A percentile compares a stretch with the other conserved stretches of the same genome.
phyloP scores from a whole-genome alignment of 2,113 vertebrate genomes.

The human (Homo sapiens) region GRCh38 chr3:39788001-39788500 shows the following conservation, averaged over 20 bases:
- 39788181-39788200: not conserved
- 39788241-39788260: not conserved
- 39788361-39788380: constrained; percentile 15
- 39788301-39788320: not conserved
- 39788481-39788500: no score
- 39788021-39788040: not conserved
- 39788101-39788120: not conserved
- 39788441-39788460: not conserved
- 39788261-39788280: not conserved
- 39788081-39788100: not conserved
- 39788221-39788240: not conserved
- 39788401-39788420: not conserved
- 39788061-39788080: not conserved
- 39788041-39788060: not conserved
- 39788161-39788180: not conserved
- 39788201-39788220: not conserved
- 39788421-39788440: not conserved
- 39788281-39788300: constrained; percentile 41
- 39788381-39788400: not conserved
- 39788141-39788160: constrained; percentile 15
- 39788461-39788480: not conserved
- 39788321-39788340: not conserved
- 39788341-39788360: not conserved
- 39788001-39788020: not conserved
- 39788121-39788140: not conserved